Conservation (phyloP, 2,797 vertebrate genomes). For the Gallinago nigripennis region DNA sequence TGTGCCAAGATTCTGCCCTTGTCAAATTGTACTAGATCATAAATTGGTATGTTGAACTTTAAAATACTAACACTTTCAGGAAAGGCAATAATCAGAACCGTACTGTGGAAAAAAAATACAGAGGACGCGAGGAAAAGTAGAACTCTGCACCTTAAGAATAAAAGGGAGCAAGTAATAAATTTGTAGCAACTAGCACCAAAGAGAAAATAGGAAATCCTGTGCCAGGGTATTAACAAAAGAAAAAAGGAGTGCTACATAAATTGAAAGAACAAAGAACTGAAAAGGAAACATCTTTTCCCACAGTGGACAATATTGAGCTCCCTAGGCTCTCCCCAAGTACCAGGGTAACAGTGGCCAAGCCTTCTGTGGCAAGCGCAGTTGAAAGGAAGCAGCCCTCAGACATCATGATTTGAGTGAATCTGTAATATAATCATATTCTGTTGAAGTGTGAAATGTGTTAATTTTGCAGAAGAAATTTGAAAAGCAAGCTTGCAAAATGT, state of each 20-base stretch:
- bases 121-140: background rate
- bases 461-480: background rate
- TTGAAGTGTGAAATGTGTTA: background rate
- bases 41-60: background rate
- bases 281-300: background rate
- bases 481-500: background rate
- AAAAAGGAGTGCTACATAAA: background rate
- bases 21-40: background rate
- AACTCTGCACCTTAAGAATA: background rate
- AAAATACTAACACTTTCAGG: background rate
- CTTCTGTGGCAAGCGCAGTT: background rate
- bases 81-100: background rate
- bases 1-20: background rate
- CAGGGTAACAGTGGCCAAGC: background rate
- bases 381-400: background rate
- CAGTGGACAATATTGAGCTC: background rate
- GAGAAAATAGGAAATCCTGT: background rate
- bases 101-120: background rate
- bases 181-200: background rate
- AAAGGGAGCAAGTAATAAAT: background rate
- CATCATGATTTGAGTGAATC: background rate
- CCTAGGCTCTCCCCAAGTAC: rapidly evolving
- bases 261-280: background rate
- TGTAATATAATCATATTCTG: background rate
- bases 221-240: background rate